Evolutionary conservation across 2,797 vertebrate species (phyloP).

Genomic region (Galagoides demidoff): DNA sequence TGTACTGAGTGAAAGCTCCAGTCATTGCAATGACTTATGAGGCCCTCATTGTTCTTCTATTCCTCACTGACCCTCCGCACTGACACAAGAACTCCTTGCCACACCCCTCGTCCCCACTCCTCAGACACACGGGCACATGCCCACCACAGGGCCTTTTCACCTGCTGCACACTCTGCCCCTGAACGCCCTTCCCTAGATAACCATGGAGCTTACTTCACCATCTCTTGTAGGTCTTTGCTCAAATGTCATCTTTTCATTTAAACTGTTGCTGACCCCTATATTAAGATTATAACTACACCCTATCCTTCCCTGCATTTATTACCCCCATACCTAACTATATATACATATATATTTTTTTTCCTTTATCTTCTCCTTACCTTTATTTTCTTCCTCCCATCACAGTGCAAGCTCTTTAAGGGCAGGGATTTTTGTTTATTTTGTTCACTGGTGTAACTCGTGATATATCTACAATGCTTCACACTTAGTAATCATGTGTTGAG

Average conservation of each 20-base stretch:
- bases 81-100: neutral
- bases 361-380: neutral
- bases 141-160: neutral
- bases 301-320: neutral
- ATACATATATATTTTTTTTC: neutral
- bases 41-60: neutral
- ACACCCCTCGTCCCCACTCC: neutral
- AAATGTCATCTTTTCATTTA: neutral
- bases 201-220: neutral
- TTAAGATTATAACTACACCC: neutral
- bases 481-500: neutral
- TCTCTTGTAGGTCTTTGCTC: neutral
- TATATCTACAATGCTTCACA: neutral
- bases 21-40: neutral
- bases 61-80: neutral
- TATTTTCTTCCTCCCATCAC: neutral
- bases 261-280: neutral
- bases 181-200: neutral
- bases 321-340: neutral
- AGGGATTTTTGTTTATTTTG: neutral
- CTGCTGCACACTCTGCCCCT: neutral
- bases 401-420: neutral
- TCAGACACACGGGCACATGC: neutral
- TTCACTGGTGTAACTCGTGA: neutral
- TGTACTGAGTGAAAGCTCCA: neutral